Percentiles rank a stretch among this genome's conserved stretches.
Evolutionary conservation across 2,888 invertebrate species (phyloP).

Genomic region (Tigriopus californicus): DNA sequence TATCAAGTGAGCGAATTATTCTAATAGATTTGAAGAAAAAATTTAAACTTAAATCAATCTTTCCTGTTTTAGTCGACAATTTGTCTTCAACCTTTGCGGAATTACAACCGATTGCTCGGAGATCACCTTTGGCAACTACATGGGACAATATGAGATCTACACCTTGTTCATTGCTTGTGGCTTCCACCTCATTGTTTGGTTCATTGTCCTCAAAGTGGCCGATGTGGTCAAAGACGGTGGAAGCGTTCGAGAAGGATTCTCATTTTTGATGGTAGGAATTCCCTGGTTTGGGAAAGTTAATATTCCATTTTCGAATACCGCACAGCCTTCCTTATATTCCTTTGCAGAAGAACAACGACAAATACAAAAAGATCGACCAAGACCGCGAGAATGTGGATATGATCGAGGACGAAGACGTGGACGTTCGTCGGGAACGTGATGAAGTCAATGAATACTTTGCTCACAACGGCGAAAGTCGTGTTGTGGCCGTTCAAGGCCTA

Average conservation of each 20-base stretch:
- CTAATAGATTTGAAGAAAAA: background rate
- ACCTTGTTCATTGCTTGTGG: conserved; percentile 41
- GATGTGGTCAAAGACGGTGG: conserved; percentile 49
- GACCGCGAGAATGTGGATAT: too few species aligned
- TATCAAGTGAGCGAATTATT: conserved; percentile 56
- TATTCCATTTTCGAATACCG: too few species aligned
- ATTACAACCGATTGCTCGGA: conserved; percentile 33
- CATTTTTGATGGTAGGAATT: conserved; percentile 24
- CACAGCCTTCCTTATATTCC: background rate
- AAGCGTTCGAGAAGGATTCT: conserved; percentile 30
- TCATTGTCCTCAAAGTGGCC: conserved; percentile 40
- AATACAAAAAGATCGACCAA: background rate
- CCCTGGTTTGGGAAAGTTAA: too few species aligned
- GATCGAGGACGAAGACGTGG: background rate
- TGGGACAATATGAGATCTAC: conserved; percentile 48
- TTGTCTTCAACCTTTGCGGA: too few species aligned
- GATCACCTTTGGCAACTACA: conserved; percentile 43
- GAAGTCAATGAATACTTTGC: background rate
- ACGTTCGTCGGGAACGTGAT: background rate
- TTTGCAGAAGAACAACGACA: background rate
- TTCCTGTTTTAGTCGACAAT: conserved; percentile 25
- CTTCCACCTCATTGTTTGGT: conserved; percentile 47
- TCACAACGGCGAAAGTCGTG: background rate
- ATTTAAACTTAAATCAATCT: background rate
- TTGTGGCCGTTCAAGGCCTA: background rate